Base-by-base conservation (phyloP, 2,888 invertebrate species). In the Drosophila anceps region DNA sequence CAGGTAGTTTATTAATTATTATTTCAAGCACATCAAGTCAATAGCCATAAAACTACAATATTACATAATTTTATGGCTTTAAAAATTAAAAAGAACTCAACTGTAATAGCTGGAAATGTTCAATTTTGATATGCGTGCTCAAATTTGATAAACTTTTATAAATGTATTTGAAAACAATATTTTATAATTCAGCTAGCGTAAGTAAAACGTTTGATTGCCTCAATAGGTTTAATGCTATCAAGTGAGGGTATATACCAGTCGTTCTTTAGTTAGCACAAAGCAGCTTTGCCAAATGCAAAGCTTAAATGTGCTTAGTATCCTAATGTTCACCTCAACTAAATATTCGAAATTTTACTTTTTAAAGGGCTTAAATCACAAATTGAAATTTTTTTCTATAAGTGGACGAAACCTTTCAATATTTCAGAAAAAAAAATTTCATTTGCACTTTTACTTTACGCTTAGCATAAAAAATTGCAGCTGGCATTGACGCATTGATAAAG, bases 401-500 rank as follows among this genome's bases (percentile, higher is more conserved):
- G 12, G 5, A 37, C n/a, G 4, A 48, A 51, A 55, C n/a, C 31
- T 39, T 37, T 39, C 8, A 20, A 43, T 54, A 68, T 48, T 46
- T 60, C 37, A 33, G 39, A 27, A 31, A 13, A 18, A 31, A 4
- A 18, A n/a, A 53, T 44, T 50, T 53, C 2, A 35, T 51, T 72
- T 41, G 20, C 24, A 54, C 29, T 46, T 31, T 10, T 4, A 4
- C 0, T 35, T 20, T 27, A 0, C 12, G 12, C 12, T 9, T 27
- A n/a, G n/a, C 33, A 39, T 51, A 15, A 37, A 68, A 41, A 29
- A 20, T 15, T 57, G 37, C 31, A 9, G 31, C 20, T 44, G 15
- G 10, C 20, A 43, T 57, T 20, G 55, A 27, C 20, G 27, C 37
- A 27, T 51, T 29, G n/a, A 18, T 48, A 48, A 20, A 20, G 29